Evolutionary conservation across 2,113 vertebrate species (phyloP).

Genomic region (Tachysurus vachellii): DNA sequence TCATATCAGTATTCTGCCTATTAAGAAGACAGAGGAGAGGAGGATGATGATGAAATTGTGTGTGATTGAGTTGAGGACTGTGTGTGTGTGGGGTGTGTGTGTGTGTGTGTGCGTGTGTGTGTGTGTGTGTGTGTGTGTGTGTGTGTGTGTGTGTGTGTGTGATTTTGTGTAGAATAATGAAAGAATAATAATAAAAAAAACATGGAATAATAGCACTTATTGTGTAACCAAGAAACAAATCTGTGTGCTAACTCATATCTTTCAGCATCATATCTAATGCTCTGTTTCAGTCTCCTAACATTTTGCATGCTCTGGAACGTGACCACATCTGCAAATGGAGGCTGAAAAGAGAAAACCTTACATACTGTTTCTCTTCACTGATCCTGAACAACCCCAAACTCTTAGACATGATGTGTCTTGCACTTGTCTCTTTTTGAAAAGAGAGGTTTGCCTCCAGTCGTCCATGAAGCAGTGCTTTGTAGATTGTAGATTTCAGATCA

Average conservation of each 20-base stretch:
- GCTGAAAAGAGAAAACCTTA: constrained; percentile 21
- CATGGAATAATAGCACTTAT: not conserved
- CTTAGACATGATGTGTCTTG: constrained; percentile 36
- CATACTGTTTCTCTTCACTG: constrained; percentile 51
- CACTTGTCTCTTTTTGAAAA: constrained; percentile 35
- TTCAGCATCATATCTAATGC: not conserved
- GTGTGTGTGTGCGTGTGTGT: not conserved
- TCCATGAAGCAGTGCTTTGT: constrained; percentile 54
- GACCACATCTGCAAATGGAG: not conserved
- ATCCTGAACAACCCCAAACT: constrained; percentile 56
- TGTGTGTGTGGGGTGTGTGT: too few relatives aligned
- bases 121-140: not conserved
- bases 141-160: not conserved
- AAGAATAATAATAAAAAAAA: not conserved
- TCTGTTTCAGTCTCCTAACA: not conserved
- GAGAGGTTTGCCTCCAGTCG: constrained; percentile 49
- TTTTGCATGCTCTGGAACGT: not conserved
- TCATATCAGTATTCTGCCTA: constrained; percentile 66
- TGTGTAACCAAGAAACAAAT: not conserved
- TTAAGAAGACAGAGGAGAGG: constrained; percentile 34
- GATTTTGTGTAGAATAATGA: not conserved
- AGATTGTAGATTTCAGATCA: constrained; percentile 50
- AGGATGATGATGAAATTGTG: not conserved
- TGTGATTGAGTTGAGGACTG: not conserved
- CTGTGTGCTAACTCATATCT: not conserved